Evolutionary conservation across 2,888 invertebrate species (phyloP).

Genomic region (Drosophila parthenogenetica): DNA sequence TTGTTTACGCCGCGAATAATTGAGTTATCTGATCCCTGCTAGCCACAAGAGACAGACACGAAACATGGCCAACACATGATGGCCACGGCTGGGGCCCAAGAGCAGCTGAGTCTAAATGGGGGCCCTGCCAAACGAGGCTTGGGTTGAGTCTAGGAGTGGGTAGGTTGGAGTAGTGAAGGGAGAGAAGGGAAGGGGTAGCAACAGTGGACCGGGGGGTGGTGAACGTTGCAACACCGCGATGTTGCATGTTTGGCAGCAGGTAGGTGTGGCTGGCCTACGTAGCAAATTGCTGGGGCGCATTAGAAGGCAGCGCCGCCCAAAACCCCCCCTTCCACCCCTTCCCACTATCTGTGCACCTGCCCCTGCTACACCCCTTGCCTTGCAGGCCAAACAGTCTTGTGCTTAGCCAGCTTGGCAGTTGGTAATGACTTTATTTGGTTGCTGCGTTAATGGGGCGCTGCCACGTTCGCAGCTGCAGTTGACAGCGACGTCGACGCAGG

Average conservation of each 20-base stretch:
- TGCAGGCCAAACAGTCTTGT: conserved; percentile 17
- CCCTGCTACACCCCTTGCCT: neutral
- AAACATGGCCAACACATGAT: conserved; percentile 37
- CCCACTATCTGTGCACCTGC: too few relatives aligned
- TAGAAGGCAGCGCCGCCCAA: conserved; percentile 65
- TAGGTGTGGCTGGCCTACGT: conserved; percentile 75
- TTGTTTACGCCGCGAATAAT: conserved; percentile 84
- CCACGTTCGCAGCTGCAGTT: conserved; percentile 8
- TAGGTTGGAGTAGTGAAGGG: neutral
- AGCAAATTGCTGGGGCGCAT: conserved; percentile 77
- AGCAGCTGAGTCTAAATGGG: conserved; percentile 12
- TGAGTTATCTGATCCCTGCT: conserved; percentile 84
- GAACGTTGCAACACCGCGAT: conserved; percentile 14
- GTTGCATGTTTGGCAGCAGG: conserved; percentile 74
- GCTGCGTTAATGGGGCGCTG: conserved; percentile 75
- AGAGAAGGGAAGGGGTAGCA: neutral
- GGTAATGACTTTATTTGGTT: conserved; percentile 79
- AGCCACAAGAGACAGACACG: conserved; percentile 68
- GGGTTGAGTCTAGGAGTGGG: conserved; percentile 3
- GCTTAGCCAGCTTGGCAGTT: conserved; percentile 49
- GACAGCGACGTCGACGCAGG: conserved; percentile 37
- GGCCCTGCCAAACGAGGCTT: conserved; percentile 53
- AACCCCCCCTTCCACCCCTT: neutral
- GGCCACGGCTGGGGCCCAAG: conserved; percentile 7
- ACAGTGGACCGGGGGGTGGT: neutral